Base-by-base conservation (phyloP, 2,113 vertebrate species). In the Nyctibius bracteatus region DNA sequence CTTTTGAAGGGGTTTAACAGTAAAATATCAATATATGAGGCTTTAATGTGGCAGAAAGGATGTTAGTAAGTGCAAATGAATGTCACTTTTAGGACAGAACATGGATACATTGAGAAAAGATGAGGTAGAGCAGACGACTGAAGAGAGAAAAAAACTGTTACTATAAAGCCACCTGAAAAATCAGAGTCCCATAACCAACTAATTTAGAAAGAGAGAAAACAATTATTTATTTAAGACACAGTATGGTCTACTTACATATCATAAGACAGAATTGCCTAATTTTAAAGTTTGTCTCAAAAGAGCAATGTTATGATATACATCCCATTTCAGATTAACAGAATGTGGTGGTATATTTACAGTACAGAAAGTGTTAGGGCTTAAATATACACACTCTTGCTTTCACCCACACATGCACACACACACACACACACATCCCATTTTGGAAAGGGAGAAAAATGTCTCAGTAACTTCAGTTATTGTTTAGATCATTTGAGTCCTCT, bases 221-320 rank as follows among this genome's bases (percentile, higher is more conserved):
- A 97, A 95, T 81, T 96, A 97, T 97, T 97, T 97, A 97, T 97
- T 97, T 97, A 97, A 97, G 97, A 97, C 97, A 97, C 96, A 97
- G 96, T 97, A 97, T 97, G 97, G 97, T 97, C 96, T 97, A 97
- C 97, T 97, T 97, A 97, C 97, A 97, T 96, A 97, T 97, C 92
- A 96, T 96, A 97, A 95, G 97, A 97, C 96, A 97, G 91, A 97
- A 96, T 93, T 97, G 97, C 97, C 97, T 97, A 97, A 95, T 94
- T 94, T 96, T 97, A 81, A 96, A 93, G 87, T 97, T 97, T 94
- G 96, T 97, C 97, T 97, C 96, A 86, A 97, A 96, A 96, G 96
- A 97, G 96, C 97, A 97, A 97, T 96, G 95, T 97, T 94, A 97
- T 96, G 93, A 96, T 96, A 96, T 96, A 96, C 97, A 97, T 97